Conservation (phyloP, 2,888 invertebrate genomes). For the Leptinotarsa peninsularis region DNA sequence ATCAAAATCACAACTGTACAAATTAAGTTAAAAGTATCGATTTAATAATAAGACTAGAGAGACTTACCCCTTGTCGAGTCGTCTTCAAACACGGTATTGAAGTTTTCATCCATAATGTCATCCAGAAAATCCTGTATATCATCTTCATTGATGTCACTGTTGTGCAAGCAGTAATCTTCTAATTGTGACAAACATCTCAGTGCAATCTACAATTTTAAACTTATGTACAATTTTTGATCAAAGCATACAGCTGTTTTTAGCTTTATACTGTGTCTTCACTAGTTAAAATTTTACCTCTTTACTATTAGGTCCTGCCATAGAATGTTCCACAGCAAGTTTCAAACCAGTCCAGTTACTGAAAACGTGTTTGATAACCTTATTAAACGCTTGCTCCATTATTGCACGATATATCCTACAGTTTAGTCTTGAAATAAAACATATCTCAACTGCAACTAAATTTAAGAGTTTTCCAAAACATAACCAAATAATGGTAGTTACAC, state of each 20-base stretch:
- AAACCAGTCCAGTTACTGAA: conserved; percentile 81
- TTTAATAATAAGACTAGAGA: neutral
- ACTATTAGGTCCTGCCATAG: conserved; percentile 78
- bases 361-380: conserved; percentile 74
- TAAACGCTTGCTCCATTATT: conserved; percentile 66
- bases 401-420: neutral
- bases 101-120: conserved; percentile 80
- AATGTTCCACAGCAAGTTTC: conserved; percentile 79
- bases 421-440: too few relatives aligned
- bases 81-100: conserved; percentile 79
- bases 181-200: conserved; percentile 75
- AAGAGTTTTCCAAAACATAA: neutral
- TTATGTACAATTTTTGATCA: conserved; percentile 1
- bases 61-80: conserved; percentile 73
- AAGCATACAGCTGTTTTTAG: too few relatives aligned
- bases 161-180: conserved; percentile 72
- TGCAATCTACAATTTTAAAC: conserved; percentile 68
- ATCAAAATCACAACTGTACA: too few relatives aligned
- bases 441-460: neutral
- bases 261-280: too few relatives aligned
- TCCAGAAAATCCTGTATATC: conserved; percentile 75
- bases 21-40: too few relatives aligned
- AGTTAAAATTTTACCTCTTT: conserved; percentile 69
- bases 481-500: neutral
- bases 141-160: conserved; percentile 70